Percentiles rank a stretch among this genome's conserved stretches.
Evolutionary conservation across 2,888 invertebrate species (phyloP).

Genomic region (Heterodera filipjevi): DNA sequence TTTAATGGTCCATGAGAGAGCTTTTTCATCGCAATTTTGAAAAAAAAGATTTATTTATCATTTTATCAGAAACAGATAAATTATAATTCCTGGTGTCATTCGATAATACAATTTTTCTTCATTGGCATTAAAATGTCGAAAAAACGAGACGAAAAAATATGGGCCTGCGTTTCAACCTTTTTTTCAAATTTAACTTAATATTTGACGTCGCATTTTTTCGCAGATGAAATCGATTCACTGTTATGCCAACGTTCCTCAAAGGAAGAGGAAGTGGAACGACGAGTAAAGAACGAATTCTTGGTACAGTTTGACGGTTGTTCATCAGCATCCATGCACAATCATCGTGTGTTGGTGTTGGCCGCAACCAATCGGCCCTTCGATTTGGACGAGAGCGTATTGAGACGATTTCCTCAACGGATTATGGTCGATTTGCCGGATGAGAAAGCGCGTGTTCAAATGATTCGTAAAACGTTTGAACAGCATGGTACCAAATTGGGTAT

Average conservation of each 20-base stretch:
- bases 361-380: conserved; percentile 98
- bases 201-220: too few relatives aligned
- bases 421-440: conserved; percentile 90
- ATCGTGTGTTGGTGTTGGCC: conserved; percentile 82
- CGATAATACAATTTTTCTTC: too few relatives aligned
- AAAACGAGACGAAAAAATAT: too few relatives aligned
- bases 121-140: too few relatives aligned
- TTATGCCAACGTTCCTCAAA: conserved; percentile 88
- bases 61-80: too few relatives aligned
- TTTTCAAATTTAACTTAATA: too few relatives aligned
- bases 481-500: conserved; percentile 22
- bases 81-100: too few relatives aligned
- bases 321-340: conserved; percentile 39
- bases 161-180: too few relatives aligned
- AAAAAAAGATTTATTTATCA: too few relatives aligned
- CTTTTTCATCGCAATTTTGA: too few relatives aligned
- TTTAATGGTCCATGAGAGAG: too few relatives aligned
- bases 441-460: conserved; percentile 76
- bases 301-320: conserved; percentile 91
- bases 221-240: conserved; percentile 95
- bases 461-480: conserved; percentile 34
- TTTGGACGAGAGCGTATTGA: conserved; percentile 90
- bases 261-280: conserved; percentile 89
- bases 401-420: conserved; percentile 91
- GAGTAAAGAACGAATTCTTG: conserved; percentile 95